These are phyloP conservation scores for Muscidifurax raptorellus DNA, from an alignment of 1,140 invertebrate species.

Conservation along the genomic window DNA sequence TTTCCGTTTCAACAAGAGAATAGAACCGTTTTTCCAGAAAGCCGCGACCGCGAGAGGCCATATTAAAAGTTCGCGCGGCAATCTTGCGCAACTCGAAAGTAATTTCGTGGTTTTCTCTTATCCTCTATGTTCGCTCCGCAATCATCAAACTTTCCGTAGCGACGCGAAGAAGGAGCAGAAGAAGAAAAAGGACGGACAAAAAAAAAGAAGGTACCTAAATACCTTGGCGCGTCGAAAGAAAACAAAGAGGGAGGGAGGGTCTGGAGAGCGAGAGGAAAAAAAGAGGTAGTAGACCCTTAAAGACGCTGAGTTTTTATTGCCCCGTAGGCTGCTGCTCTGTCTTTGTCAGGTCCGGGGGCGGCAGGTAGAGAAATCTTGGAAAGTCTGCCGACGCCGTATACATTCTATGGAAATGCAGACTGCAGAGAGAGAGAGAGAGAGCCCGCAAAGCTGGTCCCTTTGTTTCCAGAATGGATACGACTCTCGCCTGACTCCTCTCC, in stretches of 20 bases:
- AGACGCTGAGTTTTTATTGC: conserved; percentile 20
- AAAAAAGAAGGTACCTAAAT: background rate
- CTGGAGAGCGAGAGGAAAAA: background rate
- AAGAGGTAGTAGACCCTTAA: background rate
- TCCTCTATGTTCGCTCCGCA: background rate
- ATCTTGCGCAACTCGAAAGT: conserved; percentile 15
- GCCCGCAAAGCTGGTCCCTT: background rate
- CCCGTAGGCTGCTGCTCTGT: background rate
- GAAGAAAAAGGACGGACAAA: background rate
- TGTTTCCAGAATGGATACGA: conserved; percentile 32
- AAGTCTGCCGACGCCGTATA: background rate
- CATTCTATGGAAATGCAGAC: conserved; percentile 4
- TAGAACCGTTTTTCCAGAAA: conserved; percentile 2
- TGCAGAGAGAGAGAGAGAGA: background rate
- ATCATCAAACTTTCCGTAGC: background rate
- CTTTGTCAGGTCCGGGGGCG: background rate
- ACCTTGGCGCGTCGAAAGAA: background rate
- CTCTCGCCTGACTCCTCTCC: background rate
- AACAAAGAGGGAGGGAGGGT: background rate
- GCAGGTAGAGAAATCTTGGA: conserved; percentile 26
- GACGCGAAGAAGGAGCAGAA: too few relatives aligned
- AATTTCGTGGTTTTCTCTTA: conserved; percentile 12
- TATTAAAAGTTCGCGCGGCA: background rate
- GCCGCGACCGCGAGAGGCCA: background rate
- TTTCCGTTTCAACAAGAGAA: background rate